Evolutionary conservation across 2,113 vertebrate genomes (phyloP).

Genomic region (Engystomops pustulosus): DNA sequence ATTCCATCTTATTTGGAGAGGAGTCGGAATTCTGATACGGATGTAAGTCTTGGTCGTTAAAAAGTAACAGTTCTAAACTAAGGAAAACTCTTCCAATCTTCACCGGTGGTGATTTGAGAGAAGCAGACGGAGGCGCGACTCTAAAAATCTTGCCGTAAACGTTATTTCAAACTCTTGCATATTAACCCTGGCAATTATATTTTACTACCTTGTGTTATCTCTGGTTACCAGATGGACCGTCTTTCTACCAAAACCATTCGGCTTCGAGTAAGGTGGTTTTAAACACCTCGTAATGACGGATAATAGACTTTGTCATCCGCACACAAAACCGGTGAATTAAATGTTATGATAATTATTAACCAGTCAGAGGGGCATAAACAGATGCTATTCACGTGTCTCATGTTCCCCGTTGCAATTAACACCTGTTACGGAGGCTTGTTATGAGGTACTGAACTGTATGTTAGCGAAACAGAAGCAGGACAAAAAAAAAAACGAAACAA

Average conservation of each 20-base stretch:
- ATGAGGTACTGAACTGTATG: constrained; percentile 53
- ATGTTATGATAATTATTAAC: constrained; percentile 63
- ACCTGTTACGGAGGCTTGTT: constrained; percentile 60
- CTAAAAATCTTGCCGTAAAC: constrained; percentile 13
- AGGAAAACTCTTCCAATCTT: constrained; percentile 53
- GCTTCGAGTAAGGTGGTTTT: constrained; percentile 56
- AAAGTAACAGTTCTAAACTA: constrained; percentile 53
- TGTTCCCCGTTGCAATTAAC: constrained; percentile 60
- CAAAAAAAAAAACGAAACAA: constrained; percentile 52
- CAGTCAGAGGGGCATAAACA: constrained; percentile 64
- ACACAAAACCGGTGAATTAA: constrained; percentile 60
- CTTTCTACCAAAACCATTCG: constrained; percentile 60
- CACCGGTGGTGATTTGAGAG: constrained; percentile 46
- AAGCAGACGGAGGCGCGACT: constrained; percentile 49
- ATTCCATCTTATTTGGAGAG: constrained; percentile 50
- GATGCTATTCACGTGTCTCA: constrained; percentile 63
- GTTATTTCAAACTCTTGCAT: constrained; percentile 57
- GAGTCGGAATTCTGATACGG: constrained; percentile 30
- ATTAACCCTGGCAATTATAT: constrained; percentile 61
- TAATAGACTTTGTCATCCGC: constrained; percentile 62
- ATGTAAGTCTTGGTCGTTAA: constrained; percentile 23
- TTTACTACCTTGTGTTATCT: constrained; percentile 60
- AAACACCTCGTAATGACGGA: constrained; percentile 63
- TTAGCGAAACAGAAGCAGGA: constrained; percentile 55
- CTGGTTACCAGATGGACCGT: constrained; percentile 61